phyloP scores from a whole-genome alignment of 2,888 invertebrate species.

The Amiota communis region DNA sequence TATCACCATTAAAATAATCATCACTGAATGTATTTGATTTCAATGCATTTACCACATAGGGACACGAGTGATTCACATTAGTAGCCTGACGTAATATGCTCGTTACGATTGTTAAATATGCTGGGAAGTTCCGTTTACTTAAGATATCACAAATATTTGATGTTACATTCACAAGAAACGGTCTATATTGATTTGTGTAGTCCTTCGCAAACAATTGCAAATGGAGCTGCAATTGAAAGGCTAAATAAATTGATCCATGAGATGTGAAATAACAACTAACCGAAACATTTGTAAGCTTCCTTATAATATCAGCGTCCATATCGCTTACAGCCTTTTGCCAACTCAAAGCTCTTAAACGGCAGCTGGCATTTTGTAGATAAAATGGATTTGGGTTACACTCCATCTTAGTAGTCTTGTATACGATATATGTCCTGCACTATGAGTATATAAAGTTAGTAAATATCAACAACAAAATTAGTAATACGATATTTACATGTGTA shows the following conservation, averaged over 20 bases:
- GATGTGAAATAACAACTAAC: background rate
- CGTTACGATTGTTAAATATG: background rate
- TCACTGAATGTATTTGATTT: background rate
- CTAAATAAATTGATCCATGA: too few relatives aligned
- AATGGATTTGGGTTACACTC: slow-evolving; percentile 27
- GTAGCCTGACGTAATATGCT: background rate
- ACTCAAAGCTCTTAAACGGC: slow-evolving; percentile 21
- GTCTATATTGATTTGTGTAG: slow-evolving; percentile 11
- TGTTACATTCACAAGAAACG: slow-evolving; percentile 8
- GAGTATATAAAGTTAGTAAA: too few relatives aligned
- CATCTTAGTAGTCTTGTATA: slow-evolving; percentile 27
- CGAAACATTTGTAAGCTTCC: slow-evolving; percentile 16
- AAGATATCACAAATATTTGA: slow-evolving; percentile 18
- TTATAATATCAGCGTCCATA: slow-evolving; percentile 33
- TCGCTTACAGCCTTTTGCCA: slow-evolving; percentile 22
- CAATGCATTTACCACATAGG: background rate
- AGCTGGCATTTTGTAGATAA: slow-evolving; percentile 27
- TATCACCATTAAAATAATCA: background rate
- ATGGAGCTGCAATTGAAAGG: background rate
- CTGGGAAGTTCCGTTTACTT: slow-evolving; percentile 8
- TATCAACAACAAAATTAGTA: too few relatives aligned
- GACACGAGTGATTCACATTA: slow-evolving; percentile 9
- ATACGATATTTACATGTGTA: too few relatives aligned
- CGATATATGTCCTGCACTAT: background rate
- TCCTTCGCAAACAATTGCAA: background rate